A percentile compares a stretch with the other conserved stretches of the same genome.
These are phyloP conservation scores for Caenorhabditis doughertyi DNA, from an alignment of 2,888 invertebrate species.

Conservation along the genomic window DNA sequence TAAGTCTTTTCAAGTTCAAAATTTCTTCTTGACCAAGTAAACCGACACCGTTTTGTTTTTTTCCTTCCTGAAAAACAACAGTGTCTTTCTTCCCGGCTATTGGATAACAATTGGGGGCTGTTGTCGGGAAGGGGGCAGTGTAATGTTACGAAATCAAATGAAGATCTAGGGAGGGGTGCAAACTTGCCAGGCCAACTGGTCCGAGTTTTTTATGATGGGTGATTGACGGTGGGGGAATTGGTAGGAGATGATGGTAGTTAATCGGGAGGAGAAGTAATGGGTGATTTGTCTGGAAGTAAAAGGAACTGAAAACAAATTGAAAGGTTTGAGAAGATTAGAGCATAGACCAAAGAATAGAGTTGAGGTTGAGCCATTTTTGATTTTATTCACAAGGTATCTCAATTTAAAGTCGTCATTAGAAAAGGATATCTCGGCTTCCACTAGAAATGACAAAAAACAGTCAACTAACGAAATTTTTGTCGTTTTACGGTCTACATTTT, in stretches of 20 bases:
- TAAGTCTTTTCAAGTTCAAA: slow-evolving; percentile 15
- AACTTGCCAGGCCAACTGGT: slow-evolving; percentile 32
- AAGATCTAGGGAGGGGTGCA: slow-evolving; percentile 36
- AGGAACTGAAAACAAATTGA: background rate
- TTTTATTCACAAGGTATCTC: too few species aligned
- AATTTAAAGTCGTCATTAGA: too few species aligned
- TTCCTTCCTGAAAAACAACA: slow-evolving; percentile 4
- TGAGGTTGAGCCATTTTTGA: too few species aligned
- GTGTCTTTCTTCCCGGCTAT: background rate
- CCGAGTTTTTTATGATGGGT: slow-evolving; percentile 19
- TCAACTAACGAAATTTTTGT: too few species aligned
- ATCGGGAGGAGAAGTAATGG: background rate
- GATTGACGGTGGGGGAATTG: background rate
- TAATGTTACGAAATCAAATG: slow-evolving; percentile 57
- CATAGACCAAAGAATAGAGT: background rate
- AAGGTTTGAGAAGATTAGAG: background rate
- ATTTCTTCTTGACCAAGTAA: slow-evolving; percentile 3
- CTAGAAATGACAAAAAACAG: too few species aligned
- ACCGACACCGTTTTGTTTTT: slow-evolving; percentile 19
- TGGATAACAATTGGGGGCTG: background rate
- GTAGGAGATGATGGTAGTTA: background rate
- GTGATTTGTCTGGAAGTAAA: background rate
- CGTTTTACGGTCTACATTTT: too few species aligned
- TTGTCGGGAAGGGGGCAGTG: slow-evolving; percentile 15
- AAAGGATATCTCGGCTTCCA: too few species aligned